These are phyloP conservation scores for Calameuta filiformis DNA, from an alignment of 2,888 invertebrate genomes.

Conservation along the genomic window DNA sequence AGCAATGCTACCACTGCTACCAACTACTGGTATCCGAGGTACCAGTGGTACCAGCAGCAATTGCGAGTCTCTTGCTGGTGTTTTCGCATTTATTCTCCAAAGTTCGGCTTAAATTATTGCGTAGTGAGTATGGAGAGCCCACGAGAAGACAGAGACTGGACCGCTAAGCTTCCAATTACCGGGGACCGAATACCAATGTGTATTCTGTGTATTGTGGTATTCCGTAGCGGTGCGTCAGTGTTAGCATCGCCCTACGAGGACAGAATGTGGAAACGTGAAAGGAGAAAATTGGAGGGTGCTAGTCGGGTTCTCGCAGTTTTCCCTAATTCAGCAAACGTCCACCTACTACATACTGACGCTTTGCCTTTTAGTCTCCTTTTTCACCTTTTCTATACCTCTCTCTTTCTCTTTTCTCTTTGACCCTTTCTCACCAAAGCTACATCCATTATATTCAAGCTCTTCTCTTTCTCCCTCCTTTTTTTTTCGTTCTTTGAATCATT, in stretches of 20 bases:
- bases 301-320: conserved; percentile 39
- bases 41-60: not conserved
- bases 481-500: not conserved
- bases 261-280: conserved; percentile 2
- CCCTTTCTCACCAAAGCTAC: conserved; percentile 7
- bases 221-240: not conserved
- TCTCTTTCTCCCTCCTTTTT: not conserved
- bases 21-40: not conserved
- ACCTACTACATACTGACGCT: conserved; percentile 9
- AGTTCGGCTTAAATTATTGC: conserved; percentile 41
- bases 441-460: conserved; percentile 14
- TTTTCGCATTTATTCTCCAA: conserved; percentile 33
- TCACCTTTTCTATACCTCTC: conserved; percentile 13
- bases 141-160: conserved; percentile 29
- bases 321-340: conserved; percentile 46
- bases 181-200: conserved; percentile 18
- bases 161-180: conserved; percentile 50
- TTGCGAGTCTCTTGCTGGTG: conserved; percentile 20
- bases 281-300: conserved; percentile 46
- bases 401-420: not conserved
- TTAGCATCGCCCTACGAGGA: not conserved
- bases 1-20: not conserved
- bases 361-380: not conserved
- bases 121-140: conserved; percentile 17
- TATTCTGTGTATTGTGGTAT: not conserved